These are phyloP conservation scores for Sesamia inferens DNA, from an alignment of 2,888 invertebrate species.

Conservation along the genomic window DNA sequence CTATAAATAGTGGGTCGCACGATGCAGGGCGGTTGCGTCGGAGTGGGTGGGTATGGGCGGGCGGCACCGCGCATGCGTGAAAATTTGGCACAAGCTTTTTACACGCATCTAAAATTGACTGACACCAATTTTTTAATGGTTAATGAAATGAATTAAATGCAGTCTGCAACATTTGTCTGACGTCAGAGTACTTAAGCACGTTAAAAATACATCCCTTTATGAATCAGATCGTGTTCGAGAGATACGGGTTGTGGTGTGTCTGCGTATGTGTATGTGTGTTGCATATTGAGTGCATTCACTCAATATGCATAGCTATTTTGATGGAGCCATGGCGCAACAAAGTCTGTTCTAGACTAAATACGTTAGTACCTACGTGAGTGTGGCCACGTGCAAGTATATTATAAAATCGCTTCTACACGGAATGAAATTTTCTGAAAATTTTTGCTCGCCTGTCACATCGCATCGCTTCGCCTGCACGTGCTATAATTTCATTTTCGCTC, in stretches of 20 bases:
- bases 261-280: slow-evolving; percentile 12
- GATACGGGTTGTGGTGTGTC: slow-evolving; percentile 27
- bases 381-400: slow-evolving; percentile 1
- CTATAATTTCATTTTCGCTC: background rate
- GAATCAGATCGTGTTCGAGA: slow-evolving; percentile 30
- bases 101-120: slow-evolving; percentile 78
- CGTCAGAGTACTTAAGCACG: slow-evolving; percentile 51
- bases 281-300: slow-evolving; percentile 34
- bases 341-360: slow-evolving; percentile 21
- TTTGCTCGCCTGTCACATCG: no score
- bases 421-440: no score
- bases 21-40: slow-evolving; percentile 73
- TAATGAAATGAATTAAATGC: slow-evolving; percentile 60
- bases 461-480: background rate
- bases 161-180: slow-evolving; percentile 42
- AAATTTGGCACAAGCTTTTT: slow-evolving; percentile 82
- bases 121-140: slow-evolving; percentile 73
- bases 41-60: slow-evolving; percentile 65
- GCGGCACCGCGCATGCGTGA: slow-evolving; percentile 67
- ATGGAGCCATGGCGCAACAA: slow-evolving; percentile 29
- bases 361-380: slow-evolving; percentile 11
- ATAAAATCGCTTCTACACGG: background rate
- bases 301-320: slow-evolving; percentile 1
- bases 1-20: slow-evolving; percentile 81
- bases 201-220: slow-evolving; percentile 34